Conservation (phyloP, 2,888 invertebrate genomes). For the Patella caerulea region DNA sequence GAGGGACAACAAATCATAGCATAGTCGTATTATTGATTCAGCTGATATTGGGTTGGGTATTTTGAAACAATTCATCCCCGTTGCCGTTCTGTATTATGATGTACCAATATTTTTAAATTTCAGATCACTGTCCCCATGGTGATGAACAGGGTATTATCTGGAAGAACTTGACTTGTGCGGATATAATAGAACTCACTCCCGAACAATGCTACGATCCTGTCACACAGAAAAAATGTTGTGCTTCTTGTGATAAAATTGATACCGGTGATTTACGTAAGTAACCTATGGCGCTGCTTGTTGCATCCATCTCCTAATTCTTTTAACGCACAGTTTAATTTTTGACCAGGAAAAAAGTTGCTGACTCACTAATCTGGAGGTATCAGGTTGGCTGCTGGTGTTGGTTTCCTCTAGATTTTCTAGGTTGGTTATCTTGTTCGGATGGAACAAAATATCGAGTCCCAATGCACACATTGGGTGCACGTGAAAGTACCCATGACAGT, state of each 20-base stretch:
- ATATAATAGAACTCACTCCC: slow-evolving; percentile 28
- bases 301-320: background rate
- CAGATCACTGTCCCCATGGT: slow-evolving; percentile 49
- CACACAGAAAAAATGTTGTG: slow-evolving; percentile 45
- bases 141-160: slow-evolving; percentile 45
- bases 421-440: no score
- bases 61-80: background rate
- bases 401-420: no score
- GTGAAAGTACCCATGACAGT: no score
- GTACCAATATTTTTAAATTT: background rate
- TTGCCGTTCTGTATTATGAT: no score
- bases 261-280: slow-evolving; percentile 34
- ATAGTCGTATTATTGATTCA: background rate
- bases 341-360: no score
- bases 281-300: slow-evolving; percentile 31
- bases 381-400: no score
- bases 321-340: no score
- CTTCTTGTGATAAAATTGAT: slow-evolving; percentile 39
- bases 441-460: no score
- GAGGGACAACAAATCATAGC: no score
- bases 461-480: no score
- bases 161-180: slow-evolving; percentile 30
- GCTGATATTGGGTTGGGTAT: background rate
- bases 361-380: no score
- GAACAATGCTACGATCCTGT: slow-evolving; percentile 44